Evolutionary conservation across 2,113 vertebrate species (phyloP).

Genomic region (Tachycineta bicolor): DNA sequence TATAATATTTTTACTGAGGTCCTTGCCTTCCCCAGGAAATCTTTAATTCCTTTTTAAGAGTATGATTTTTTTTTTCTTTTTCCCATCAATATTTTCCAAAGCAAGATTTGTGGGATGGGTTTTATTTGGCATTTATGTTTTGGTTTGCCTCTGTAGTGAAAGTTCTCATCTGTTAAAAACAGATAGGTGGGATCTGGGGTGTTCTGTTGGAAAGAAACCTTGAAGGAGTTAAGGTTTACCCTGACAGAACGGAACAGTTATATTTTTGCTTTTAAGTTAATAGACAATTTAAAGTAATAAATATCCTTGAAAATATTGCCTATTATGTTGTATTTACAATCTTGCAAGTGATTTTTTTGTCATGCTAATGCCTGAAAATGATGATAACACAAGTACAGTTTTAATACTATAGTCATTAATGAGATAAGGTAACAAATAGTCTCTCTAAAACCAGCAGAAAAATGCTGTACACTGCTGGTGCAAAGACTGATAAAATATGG

Average conservation of each 20-base stretch:
- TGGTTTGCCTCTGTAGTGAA: not conserved
- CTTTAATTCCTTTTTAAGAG: constrained; percentile 11
- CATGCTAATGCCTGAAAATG: not conserved
- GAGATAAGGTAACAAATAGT: not conserved
- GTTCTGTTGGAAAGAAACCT: not conserved
- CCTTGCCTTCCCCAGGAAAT: constrained; percentile 2
- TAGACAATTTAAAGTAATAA: not conserved
- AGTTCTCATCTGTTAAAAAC: not conserved
- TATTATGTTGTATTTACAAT: not conserved
- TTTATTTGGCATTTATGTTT: not conserved
- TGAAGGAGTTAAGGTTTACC: not conserved
- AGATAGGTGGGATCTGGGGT: not conserved
- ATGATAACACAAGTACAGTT: not conserved
- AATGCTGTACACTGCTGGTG: not conserved
- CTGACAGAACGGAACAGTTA: not conserved
- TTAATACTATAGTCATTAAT: not conserved
- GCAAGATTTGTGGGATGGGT: not conserved
- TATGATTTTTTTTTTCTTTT: not conserved
- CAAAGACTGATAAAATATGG: not conserved
- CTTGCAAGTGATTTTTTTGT: not conserved
- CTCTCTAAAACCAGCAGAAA: not conserved
- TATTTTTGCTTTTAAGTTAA: not conserved
- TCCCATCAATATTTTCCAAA: not conserved
- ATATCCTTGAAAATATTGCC: not conserved
- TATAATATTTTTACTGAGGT: constrained; percentile 62